Base-by-base conservation (phyloP, 1,140 invertebrate species). In the Neelides sp. region DNA sequence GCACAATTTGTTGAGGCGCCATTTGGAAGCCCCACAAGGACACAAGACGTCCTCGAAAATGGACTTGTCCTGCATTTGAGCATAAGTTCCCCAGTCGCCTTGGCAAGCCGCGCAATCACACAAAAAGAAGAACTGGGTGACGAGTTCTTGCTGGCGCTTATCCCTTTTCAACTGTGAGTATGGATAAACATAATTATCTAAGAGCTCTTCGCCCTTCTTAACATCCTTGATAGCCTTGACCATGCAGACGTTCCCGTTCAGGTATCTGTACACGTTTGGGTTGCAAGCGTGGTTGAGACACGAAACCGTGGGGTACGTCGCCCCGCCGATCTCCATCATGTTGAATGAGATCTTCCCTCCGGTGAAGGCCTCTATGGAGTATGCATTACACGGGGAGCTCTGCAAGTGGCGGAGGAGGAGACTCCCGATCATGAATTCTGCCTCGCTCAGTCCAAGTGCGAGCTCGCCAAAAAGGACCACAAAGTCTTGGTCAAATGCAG, bases 361-460 rank as follows among this genome's bases (percentile, higher is more conserved):
- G 8, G 7, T 5, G 10, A 8, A 43, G 64, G 58, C 56, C 2
- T 65, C 48, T 37, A 76, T 68, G 52, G 77, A 73, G 17, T 73
- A 78, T 27, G 77, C 77, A 64, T 80, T 80, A 59, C 76, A 79
- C 20, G 75, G 73, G 23, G 74, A 65, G 44, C 72, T 71, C 59
- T 78, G 75, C 24, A 78, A 65, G 48, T 76, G 73, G 3, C 71
- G 67, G 3, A 79, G 62, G 28, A 73, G 65, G 24, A 69, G 64
- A 12, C 67, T 63, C 3, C 71, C 72, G 20, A 76, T 50, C 7
- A 64, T 20, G 2, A 63, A 42, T 39, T 65, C 63, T 5, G 47
- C 36, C 10, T 47, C 46, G 10, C 50, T 45, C 13, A 54, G 17
- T 8, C 57, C 43, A 3, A 26, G 32, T 15, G 51, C 34, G 8